Evolutionary conservation across 2,888 invertebrate genomes (phyloP).

Genomic region (Ochropacha duplaris): DNA sequence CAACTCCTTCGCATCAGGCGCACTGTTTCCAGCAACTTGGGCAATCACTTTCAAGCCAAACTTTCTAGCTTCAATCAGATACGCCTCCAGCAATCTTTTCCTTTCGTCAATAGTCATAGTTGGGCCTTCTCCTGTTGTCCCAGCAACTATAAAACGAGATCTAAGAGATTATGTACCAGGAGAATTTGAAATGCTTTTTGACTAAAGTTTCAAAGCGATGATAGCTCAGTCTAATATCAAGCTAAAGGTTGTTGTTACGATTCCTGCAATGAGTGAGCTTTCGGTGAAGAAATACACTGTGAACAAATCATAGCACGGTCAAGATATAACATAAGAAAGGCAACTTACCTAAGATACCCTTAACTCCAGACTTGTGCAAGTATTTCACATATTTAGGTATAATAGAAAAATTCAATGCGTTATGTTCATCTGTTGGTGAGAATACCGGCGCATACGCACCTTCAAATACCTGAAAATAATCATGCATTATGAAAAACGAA

Average conservation of each 20-base stretch:
- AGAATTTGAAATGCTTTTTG: too few relatives aligned
- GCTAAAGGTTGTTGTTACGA: too few relatives aligned
- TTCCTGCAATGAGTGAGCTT: too few relatives aligned
- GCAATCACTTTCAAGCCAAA: conserved; percentile 6
- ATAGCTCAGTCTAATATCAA: too few relatives aligned
- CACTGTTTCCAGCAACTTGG: conserved; percentile 3
- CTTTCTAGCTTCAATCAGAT: background rate
- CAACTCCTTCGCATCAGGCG: conserved; percentile 7
- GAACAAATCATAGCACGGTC: too few relatives aligned
- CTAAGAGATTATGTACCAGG: too few relatives aligned
- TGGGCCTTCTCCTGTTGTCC: background rate
- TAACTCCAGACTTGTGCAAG: background rate
- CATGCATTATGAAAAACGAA: background rate
- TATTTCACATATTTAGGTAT: background rate
- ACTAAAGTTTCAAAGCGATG: too few relatives aligned
- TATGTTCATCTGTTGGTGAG: background rate
- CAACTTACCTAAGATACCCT: background rate
- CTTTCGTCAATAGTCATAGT: background rate
- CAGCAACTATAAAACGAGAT: background rate
- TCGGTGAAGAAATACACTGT: too few relatives aligned
- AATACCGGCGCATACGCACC: background rate
- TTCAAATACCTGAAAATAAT: background rate
- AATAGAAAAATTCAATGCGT: background rate
- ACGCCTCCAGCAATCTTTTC: background rate
- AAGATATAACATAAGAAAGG: background rate